phyloP scores from a whole-genome alignment of 2,888 invertebrate species.

The Frankliniella intonsa region DNA sequence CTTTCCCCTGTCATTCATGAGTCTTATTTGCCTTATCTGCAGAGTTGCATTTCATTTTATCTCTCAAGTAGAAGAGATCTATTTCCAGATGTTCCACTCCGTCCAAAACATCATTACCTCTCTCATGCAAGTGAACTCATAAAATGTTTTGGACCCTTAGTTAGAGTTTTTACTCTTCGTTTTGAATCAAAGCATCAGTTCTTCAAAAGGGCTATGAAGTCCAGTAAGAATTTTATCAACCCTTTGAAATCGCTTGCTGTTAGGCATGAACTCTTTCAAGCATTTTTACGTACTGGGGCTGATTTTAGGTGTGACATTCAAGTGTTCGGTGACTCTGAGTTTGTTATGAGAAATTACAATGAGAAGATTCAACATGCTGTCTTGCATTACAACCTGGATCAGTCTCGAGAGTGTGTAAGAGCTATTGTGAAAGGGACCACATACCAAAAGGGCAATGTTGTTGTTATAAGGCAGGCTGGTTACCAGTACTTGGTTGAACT shows the following conservation, averaged over 20 bases:
- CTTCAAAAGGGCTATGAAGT: background rate
- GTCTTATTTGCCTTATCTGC: conserved; percentile 4
- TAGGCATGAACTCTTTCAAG: conserved; percentile 13
- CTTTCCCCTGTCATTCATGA: conserved; percentile 5
- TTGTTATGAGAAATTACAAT: background rate
- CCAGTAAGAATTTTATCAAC: background rate
- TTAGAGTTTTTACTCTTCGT: background rate
- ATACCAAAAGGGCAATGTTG: background rate
- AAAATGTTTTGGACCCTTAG: background rate
- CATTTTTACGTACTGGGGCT: background rate
- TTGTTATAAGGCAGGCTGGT: background rate
- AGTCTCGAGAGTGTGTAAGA: background rate
- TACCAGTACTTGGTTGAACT: background rate
- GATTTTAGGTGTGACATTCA: background rate
- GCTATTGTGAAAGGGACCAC: background rate
- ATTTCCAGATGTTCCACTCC: background rate
- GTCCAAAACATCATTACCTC: conserved; percentile 1
- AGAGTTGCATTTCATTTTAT: background rate
- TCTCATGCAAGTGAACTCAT: background rate
- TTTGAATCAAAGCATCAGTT: conserved; percentile 6
- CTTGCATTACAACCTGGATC: background rate
- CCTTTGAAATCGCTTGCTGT: background rate
- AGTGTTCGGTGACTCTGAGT: background rate
- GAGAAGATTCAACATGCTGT: background rate
- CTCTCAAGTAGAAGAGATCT: background rate